Base-by-base conservation (phyloP, 2,888 invertebrate genomes). In the Diaprepes abbreviatus region DNA sequence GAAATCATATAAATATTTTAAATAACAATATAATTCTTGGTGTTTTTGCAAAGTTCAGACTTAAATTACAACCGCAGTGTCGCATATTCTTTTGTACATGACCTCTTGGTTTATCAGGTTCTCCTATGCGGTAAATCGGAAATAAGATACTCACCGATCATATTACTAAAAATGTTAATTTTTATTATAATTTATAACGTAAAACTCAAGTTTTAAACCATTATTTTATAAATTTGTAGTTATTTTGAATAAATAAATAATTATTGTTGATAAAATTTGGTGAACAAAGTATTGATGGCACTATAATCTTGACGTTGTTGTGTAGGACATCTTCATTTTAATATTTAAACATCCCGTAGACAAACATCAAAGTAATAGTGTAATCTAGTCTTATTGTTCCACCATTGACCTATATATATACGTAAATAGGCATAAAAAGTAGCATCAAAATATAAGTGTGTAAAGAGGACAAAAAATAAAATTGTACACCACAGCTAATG, bases 121-220 rank as follows among this genome's bases (percentile, higher is more conserved):
- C 12, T 45, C 45, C 43, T 19, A 43, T 43, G 45, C 21, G 45
- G 45, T 45, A 45, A 24, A 45, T 24, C 24, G 45, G 45, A 45
- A 45, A 45, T 24, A 45, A 21, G 45, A 45, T 45, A 45, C 45
- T 3, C 40, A 17, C 6, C 40, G 36, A 43, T 21, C 10, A 43
- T 19, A 19, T 43, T 19, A 21, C 43, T 19, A 43, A 43, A 43
- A 43, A 43, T 19, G 10, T 21, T n/a, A 24, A 24, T 24, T 24
- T 24, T 4, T 4, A 24, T 24, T 24, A 24, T 24, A 24, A 24
- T 24, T 24, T 24, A 24, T 5, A 24, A 24, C 3, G 24, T 24
- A 5, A 5, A 24, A 24, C 5, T 24, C 5, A 4, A 24, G 24
- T 4, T 24, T 24, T 5, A 5, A 4, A 24, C 3, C 24, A 24